Evolutionary conservation across 2,113 vertebrate species (phyloP), one percentile per base, ranked within the genome.

Genomic region (Synodontis membranacea): DNA sequence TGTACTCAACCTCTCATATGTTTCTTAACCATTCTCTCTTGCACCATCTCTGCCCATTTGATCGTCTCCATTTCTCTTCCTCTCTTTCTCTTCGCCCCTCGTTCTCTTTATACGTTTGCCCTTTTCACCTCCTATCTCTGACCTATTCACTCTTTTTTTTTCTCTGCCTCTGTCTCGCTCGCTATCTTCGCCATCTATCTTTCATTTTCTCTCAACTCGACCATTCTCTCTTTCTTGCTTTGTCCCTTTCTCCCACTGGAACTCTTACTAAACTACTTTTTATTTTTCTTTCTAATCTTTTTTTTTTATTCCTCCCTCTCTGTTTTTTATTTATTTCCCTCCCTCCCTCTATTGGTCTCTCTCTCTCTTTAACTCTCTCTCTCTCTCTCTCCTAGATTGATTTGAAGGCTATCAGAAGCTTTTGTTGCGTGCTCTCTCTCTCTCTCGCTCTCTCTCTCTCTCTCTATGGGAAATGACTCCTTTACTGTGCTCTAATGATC

Each of bases 401-500:
- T 82, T 60, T 82, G 56, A 84, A 84, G 39, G 46, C 54, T 60
- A 48, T 84, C 64, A 52, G 66, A 44, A 28, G 39, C 76, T 84
- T 50, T 56, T 64, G 48, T 82, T 70, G 21, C 39, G n/a, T n/a
- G n/a, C 50, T 23, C 52, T 42, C 76, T 62, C 39, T n/a, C 74
- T 68, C 44, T 44, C 37, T 78, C 42, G 64, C 56, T 82, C 9
- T 82, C 81, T 83, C 42, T 70, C 42, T 82, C 7, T 64, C n/a
- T 85, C 72, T 70, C 39, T 78, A 14, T 81, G 58, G 84, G 37
- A 80, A 78, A 75, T 72, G 64, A 82, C 68, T 87, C 76, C 75
- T 86, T 80, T 34, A 66, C 81, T 62, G 46, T 80, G 80, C 66
- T 87, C 89, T 86, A 89, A 89, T 75, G 86, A 88, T 85, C 80